phyloP scores from a whole-genome alignment of 2,113 vertebrate species.

The Leptosomus discolor region DNA sequence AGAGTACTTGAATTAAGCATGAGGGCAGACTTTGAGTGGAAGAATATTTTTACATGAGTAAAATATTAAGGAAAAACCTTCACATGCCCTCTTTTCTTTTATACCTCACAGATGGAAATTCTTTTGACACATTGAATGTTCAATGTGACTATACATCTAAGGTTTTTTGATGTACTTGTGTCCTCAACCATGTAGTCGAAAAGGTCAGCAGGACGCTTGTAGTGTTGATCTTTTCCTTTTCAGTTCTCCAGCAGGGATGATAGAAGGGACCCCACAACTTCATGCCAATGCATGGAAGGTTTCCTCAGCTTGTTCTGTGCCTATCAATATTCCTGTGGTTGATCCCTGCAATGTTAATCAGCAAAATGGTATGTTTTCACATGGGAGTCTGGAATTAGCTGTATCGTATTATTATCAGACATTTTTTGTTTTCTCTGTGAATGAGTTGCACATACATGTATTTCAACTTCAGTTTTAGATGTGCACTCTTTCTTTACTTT shows the following conservation, averaged over 20 bases:
- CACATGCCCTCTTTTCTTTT: background rate
- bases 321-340: slow-evolving; percentile 89
- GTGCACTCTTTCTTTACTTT: background rate
- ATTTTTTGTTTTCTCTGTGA: background rate
- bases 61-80: background rate
- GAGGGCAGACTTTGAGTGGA: background rate
- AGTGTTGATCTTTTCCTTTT: background rate
- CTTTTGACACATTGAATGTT: background rate
- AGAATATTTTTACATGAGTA: background rate
- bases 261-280: slow-evolving; percentile 95
- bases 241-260: slow-evolving; percentile 96
- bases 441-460: background rate
- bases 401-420: background rate
- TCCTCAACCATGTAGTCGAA: background rate
- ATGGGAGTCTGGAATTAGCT: background rate
- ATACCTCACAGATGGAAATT: background rate
- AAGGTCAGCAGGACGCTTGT: background rate
- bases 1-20: background rate
- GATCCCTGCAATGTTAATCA: slow-evolving; percentile 94
- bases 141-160: background rate
- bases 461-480: background rate
- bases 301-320: slow-evolving; percentile 89
- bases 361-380: slow-evolving; percentile 83
- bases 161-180: background rate
- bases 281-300: slow-evolving; percentile 95